phyloP scores from a whole-genome alignment of 2,113 vertebrate genomes.

The Chrysemys picta region DNA sequence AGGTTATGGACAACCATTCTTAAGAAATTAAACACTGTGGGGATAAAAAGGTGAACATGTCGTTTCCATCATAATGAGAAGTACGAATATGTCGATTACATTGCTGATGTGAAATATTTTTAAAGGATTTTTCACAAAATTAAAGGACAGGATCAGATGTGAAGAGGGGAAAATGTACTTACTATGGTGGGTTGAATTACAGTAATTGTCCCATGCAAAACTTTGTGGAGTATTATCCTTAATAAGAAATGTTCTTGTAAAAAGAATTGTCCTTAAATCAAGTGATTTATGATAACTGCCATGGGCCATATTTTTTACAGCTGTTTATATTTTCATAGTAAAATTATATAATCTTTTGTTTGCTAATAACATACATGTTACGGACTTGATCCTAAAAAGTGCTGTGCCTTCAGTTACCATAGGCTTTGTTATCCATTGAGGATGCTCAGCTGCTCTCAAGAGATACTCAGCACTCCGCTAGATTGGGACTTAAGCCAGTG shows the following conservation, averaged over 20 bases:
- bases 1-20: not conserved
- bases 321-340: not conserved
- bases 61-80: not conserved
- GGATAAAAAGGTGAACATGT: not conserved
- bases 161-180: slow-evolving; percentile 20
- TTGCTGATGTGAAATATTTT: slow-evolving; percentile 18
- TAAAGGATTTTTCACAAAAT: not conserved
- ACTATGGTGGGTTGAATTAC: not conserved
- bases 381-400: not conserved
- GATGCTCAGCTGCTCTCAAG: not conserved
- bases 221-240: not conserved
- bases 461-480: rapidly evolving
- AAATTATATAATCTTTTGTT: not conserved
- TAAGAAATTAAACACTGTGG: not conserved
- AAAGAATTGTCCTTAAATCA: not conserved
- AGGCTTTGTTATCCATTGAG: not conserved
- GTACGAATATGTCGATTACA: not conserved
- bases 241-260: not conserved
- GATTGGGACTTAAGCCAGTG: not conserved
- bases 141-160: rapidly evolving
- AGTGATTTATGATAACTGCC: not conserved
- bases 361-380: not conserved
- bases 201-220: not conserved
- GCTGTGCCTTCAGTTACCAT: not conserved
- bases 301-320: not conserved